Evolutionary conservation across 2,797 vertebrate genomes (phyloP).

Genomic region (Danio tinwini): DNA sequence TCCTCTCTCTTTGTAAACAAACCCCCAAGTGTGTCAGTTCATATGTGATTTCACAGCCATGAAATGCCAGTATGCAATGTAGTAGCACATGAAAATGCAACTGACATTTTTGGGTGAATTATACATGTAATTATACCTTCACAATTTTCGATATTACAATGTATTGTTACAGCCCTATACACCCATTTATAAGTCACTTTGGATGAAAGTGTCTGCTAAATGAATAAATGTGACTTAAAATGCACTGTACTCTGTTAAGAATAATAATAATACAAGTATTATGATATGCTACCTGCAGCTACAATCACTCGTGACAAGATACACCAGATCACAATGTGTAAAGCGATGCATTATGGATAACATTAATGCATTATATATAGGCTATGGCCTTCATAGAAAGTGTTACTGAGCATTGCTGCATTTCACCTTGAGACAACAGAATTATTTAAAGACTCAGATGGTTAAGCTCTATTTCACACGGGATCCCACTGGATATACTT

Average conservation of each 20-base stretch:
- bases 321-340: not conserved
- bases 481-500: slow-evolving; percentile 9
- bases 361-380: slow-evolving; percentile 21
- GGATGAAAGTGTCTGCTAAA: no score
- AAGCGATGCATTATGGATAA: slow-evolving; percentile 14
- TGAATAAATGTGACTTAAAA: not conserved
- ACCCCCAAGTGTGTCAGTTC: no score
- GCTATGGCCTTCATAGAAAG: slow-evolving; percentile 15
- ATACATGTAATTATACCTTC: no score
- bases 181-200: no score
- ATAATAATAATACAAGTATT: not conserved
- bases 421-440: slow-evolving; percentile 14
- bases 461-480: slow-evolving; percentile 27
- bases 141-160: no score
- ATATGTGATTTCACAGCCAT: no score
- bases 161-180: no score
- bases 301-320: not conserved
- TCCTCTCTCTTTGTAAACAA: no score
- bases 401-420: slow-evolving; percentile 1
- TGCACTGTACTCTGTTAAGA: not conserved
- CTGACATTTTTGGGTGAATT: no score
- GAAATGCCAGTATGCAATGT: no score
- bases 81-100: no score
- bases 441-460: slow-evolving; percentile 15
- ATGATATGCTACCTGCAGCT: not conserved